Conservation (phyloP, 2,113 vertebrate species). For the Pterophyllum scalare region DNA sequence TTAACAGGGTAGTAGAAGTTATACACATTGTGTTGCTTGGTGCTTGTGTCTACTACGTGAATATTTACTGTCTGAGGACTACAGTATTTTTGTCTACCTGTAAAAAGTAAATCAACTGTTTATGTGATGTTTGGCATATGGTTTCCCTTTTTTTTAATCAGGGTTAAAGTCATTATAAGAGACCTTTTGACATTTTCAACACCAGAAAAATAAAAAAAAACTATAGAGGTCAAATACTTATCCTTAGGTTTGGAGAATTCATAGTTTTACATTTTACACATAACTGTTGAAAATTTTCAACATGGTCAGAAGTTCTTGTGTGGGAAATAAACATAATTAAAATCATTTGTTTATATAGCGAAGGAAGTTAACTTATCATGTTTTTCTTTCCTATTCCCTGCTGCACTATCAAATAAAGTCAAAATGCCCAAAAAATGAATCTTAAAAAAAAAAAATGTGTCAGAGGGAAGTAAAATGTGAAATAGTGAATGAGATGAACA, state of each 20-base stretch:
- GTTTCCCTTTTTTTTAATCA: not conserved
- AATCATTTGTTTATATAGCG: not conserved
- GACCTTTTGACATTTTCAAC: no score
- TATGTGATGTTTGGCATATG: no score
- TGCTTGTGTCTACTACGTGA: not conserved
- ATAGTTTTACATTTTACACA: not conserved
- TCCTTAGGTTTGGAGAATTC: not conserved
- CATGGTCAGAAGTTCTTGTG: not conserved
- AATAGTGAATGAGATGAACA: slow-evolving; percentile 16
- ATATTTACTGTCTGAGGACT: not conserved
- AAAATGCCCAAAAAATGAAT: no score
- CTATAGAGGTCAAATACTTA: not conserved
- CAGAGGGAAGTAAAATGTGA: slow-evolving; percentile 3
- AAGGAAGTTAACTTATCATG: not conserved
- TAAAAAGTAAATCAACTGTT: no score
- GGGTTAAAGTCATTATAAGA: not conserved
- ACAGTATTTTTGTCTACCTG: no score
- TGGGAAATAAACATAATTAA: not conserved
- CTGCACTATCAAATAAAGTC: not conserved
- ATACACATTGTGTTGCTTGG: not conserved
- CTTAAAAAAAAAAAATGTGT: no score
- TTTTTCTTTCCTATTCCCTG: not conserved
- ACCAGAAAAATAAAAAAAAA: not conserved
- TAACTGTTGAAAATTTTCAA: not conserved
- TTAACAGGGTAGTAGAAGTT: not conserved